phyloP scores from a whole-genome alignment of 2,113 vertebrate species.

The Camelus bactrianus region DNA sequence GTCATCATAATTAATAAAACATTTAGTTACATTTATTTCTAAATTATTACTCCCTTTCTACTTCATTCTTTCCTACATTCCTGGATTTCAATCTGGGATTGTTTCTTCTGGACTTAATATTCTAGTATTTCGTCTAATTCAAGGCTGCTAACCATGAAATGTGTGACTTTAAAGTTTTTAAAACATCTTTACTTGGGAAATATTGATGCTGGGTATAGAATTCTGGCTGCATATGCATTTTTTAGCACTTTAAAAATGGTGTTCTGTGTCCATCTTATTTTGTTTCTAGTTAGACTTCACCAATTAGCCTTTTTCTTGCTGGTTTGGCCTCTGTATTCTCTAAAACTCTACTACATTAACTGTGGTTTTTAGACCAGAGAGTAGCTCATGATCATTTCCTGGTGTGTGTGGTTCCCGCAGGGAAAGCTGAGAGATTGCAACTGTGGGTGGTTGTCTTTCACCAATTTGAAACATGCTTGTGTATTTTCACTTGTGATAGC shows the following conservation, averaged over 20 bases:
- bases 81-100: background rate
- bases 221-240: background rate
- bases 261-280: background rate
- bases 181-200: background rate
- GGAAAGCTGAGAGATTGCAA: background rate
- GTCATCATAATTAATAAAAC: no score
- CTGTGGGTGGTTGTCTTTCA: background rate
- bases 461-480: background rate
- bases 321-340: background rate
- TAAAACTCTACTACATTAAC: background rate
- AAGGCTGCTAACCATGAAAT: background rate
- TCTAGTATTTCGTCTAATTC: background rate
- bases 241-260: background rate
- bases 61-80: background rate
- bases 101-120: background rate
- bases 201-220: background rate
- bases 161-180: background rate
- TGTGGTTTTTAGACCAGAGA: background rate
- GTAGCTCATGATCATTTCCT: background rate
- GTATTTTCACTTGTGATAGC: background rate
- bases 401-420: background rate
- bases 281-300: background rate
- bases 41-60: background rate
- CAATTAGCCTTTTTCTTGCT: background rate
- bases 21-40: background rate